These are phyloP conservation scores for Dasyurus viverrinus DNA, from an alignment of 2,113 vertebrate genomes.

Conservation along the genomic window DNA sequence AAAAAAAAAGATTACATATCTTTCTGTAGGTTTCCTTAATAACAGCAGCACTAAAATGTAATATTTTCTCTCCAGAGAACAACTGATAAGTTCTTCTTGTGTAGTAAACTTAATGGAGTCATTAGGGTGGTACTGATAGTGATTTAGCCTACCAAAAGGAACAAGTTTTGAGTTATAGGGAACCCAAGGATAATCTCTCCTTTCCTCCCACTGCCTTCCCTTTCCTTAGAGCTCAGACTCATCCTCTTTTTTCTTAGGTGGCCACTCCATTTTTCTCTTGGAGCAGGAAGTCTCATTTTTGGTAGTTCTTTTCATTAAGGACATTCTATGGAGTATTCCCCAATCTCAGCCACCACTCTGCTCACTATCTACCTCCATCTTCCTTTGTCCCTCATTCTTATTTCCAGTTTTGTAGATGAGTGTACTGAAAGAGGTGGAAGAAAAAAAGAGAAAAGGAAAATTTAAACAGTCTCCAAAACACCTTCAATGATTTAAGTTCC, in stretches of 20 bases:
- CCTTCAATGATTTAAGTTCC: not conserved
- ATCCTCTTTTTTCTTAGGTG: not conserved
- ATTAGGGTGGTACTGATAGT: not conserved
- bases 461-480: not conserved
- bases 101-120: not conserved
- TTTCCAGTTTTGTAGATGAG: slow-evolving; percentile 3
- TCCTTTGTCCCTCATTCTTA: not conserved
- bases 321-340: not conserved
- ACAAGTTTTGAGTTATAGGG: not conserved
- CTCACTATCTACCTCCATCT: not conserved
- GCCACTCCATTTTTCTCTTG: not conserved
- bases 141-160: not conserved
- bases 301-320: not conserved
- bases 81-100: not conserved
- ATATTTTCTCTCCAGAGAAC: not conserved
- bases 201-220: not conserved
- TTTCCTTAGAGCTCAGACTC: not conserved
- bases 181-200: not conserved
- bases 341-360: not conserved
- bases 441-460: not conserved
- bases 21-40: not conserved
- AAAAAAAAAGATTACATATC: not conserved
- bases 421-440: not conserved
- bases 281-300: not conserved
- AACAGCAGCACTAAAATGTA: not conserved